These are phyloP conservation scores for Scolanthus callimorphus DNA, from an alignment of 92 coral and sea anemone species.

Conservation along the genomic window DNA sequence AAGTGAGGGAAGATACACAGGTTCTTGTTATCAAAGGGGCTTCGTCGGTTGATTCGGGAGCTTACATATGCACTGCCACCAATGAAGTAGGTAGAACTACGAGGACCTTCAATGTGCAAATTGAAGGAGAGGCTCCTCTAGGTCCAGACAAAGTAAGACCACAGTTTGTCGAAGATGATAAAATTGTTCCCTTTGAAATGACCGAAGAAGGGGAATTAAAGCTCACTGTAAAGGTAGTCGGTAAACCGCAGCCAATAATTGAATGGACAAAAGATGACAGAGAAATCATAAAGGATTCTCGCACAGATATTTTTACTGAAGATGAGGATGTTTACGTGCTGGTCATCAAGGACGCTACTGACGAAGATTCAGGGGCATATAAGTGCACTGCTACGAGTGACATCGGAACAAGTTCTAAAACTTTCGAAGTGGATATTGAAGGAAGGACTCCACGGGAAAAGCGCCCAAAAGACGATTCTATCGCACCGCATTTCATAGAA, in stretches of 20 bases:
- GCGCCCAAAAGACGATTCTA: constrained; percentile 10
- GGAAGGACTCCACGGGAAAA: constrained; percentile 13
- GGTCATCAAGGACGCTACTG: constrained; percentile 68
- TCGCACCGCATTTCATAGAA: constrained; percentile 44
- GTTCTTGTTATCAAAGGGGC: constrained; percentile 32
- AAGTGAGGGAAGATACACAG: constrained; percentile 22
- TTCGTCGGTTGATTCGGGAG: constrained; percentile 35
- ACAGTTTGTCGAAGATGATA: constrained; percentile 16
- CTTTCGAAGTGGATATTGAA: constrained; percentile 73
- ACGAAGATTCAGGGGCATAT: constrained; percentile 69
- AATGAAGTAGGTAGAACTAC: constrained; percentile 29
- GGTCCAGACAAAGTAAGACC: constrained; percentile 1
- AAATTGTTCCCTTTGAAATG: constrained; percentile 18
- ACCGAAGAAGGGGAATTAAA: constrained; percentile 67
- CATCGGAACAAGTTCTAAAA: constrained; percentile 57
- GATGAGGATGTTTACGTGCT: constrained; percentile 39
- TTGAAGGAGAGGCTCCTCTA: constrained; percentile 45
- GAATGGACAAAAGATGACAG: constrained; percentile 51
- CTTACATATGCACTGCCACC: constrained; percentile 32
- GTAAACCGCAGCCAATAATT: constrained; percentile 34
- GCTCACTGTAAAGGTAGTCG: constrained; percentile 55
- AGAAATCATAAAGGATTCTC: constrained; percentile 22
- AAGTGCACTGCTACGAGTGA: constrained; percentile 70
- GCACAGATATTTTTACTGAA: constrained; percentile 53
- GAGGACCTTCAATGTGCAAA: constrained; percentile 42